phyloP scores from a whole-genome alignment of 2,797 vertebrate species.

The Pangasius mekongensis region DNA sequence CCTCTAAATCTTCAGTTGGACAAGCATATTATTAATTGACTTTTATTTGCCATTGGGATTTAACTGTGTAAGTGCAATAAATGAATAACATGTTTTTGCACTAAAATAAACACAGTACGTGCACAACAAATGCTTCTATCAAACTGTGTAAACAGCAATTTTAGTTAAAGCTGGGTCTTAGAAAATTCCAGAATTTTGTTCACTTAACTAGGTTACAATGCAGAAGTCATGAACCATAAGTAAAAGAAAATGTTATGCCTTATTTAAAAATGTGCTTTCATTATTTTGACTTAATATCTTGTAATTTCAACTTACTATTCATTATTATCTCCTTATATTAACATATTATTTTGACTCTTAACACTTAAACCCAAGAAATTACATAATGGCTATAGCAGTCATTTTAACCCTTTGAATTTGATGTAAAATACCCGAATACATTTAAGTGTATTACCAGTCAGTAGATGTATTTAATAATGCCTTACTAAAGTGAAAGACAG shows the following conservation, averaged over 20 bases:
- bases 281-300: background rate
- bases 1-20: background rate
- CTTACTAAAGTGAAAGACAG: too few species aligned
- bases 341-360: too few species aligned
- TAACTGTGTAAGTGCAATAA: background rate
- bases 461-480: too few species aligned
- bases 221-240: background rate
- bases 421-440: too few species aligned
- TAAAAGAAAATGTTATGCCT: background rate
- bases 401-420: too few species aligned
- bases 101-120: background rate
- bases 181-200: background rate
- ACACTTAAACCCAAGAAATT: too few species aligned
- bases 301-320: background rate
- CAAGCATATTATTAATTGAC: background rate
- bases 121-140: too few species aligned
- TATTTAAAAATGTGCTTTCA: background rate
- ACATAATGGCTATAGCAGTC: too few species aligned
- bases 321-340: too few species aligned
- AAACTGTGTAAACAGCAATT: background rate
- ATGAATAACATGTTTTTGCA: background rate
- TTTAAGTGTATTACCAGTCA: too few species aligned
- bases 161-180: background rate
- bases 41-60: background rate
- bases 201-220: background rate